phyloP scores from a whole-genome alignment of 2,113 vertebrate genomes.

The Callaeas wilsoni region DNA sequence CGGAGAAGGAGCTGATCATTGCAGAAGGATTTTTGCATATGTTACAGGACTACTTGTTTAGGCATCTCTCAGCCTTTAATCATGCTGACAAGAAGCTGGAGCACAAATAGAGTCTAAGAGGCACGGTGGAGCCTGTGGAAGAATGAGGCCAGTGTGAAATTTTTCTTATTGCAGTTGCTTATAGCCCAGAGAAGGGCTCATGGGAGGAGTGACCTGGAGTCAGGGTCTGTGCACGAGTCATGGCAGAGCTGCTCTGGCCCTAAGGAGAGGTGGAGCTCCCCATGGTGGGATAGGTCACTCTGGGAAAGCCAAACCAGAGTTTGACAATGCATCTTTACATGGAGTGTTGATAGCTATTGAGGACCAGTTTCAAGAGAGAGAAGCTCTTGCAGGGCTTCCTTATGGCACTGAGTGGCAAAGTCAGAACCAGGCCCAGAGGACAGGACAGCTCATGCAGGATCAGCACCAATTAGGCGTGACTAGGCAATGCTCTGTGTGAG shows the following conservation, averaged over 20 bases:
- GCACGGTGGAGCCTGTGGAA: not conserved
- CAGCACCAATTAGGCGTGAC: not conserved
- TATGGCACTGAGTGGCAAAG: not conserved
- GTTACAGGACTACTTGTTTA: not conserved
- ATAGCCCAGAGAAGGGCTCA: rapidly evolving
- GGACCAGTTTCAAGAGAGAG: not conserved
- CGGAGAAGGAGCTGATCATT: not conserved
- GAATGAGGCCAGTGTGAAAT: not conserved
- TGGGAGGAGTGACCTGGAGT: not conserved
- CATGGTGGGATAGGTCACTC: not conserved
- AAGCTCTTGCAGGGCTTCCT: not conserved
- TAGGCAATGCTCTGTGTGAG: not conserved
- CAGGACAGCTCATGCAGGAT: not conserved
- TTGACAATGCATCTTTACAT: not conserved
- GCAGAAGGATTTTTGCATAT: not conserved
- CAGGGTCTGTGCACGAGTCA: rapidly evolving
- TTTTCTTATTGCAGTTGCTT: not conserved
- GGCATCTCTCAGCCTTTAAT: not conserved
- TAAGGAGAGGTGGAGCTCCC: not conserved
- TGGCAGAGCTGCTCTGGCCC: not conserved
- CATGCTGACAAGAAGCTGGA: not conserved
- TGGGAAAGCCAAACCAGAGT: not conserved
- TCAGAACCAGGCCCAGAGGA: not conserved
- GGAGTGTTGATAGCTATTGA: not conserved
- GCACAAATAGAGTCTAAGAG: not conserved